These are phyloP conservation scores for Enteromius unitaeniatus DNA, from an alignment of 2,797 vertebrate species.

Conservation along the genomic window DNA sequence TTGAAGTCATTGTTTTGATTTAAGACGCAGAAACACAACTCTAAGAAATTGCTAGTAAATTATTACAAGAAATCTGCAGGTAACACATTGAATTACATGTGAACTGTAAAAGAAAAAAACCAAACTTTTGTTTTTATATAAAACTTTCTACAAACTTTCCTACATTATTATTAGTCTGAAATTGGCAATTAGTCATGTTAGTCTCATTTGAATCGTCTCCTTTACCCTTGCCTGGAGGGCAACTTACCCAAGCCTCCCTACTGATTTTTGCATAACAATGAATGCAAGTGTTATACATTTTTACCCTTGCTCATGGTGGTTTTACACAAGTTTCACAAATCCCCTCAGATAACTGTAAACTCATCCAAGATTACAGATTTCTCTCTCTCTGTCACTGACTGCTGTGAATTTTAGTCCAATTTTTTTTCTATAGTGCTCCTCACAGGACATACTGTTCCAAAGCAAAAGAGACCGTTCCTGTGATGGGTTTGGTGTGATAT, in stretches of 20 bases:
- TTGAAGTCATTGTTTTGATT: background rate
- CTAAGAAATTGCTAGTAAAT: background rate
- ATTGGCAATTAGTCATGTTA: background rate
- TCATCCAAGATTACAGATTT: background rate
- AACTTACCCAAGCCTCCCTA: background rate
- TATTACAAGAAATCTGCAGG: too few relatives aligned
- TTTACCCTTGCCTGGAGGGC: background rate
- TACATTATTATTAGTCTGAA: background rate
- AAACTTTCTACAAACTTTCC: background rate
- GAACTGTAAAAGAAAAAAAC: too few relatives aligned
- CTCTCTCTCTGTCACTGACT: constrained; percentile 7
- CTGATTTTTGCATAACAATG: background rate
- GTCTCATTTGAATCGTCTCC: background rate
- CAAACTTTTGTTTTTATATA: too few relatives aligned
- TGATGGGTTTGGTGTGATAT: background rate
- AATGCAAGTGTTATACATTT: background rate
- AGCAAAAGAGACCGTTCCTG: background rate
- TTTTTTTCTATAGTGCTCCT: constrained; percentile 12
- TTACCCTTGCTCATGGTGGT: background rate
- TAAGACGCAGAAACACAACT: too few relatives aligned
- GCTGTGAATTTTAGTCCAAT: background rate
- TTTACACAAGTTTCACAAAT: constrained; percentile 1
- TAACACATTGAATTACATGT: too few relatives aligned
- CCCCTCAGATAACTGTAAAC: background rate
- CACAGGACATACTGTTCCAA: background rate